phyloP scores from a whole-genome alignment of 2,113 vertebrate species.

The Vulpes ferrilata region DNA sequence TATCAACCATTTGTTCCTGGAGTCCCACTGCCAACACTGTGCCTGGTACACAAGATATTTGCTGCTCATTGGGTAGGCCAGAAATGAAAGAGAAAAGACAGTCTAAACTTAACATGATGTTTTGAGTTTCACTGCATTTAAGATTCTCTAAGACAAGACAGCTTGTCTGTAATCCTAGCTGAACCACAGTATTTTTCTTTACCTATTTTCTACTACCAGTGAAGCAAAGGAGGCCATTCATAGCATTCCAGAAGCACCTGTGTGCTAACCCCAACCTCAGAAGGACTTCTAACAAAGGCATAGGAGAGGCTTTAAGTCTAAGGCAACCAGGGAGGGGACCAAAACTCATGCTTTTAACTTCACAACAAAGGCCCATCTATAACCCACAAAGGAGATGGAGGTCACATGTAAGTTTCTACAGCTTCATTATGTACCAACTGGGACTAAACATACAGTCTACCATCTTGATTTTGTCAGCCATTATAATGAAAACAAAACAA shows the following conservation, averaged over 20 bases:
- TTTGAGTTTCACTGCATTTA: not conserved
- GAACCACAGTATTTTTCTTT: not conserved
- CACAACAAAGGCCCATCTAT: conserved; percentile 12
- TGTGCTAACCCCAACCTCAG: conserved; percentile 31
- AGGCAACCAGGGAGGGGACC: not conserved
- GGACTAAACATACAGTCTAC: not conserved
- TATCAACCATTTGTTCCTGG: not conserved
- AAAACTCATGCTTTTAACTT: conserved; percentile 35
- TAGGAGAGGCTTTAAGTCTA: not conserved
- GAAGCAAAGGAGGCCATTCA: not conserved
- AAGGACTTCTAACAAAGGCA: not conserved
- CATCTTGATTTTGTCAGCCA: conserved; percentile 26
- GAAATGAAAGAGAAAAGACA: not conserved
- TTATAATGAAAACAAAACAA: not conserved
- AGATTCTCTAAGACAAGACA: not conserved
- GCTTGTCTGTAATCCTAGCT: not conserved
- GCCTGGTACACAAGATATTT: not conserved
- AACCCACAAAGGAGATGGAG: not conserved
- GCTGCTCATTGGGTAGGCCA: not conserved
- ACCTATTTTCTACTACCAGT: not conserved
- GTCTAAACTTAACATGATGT: not conserved
- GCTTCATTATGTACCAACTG: not conserved
- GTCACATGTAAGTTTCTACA: not conserved
- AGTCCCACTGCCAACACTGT: not conserved
- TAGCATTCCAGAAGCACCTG: not conserved